phyloP scores from a whole-genome alignment of 2,113 vertebrate species.

The Brienomyrus longianalis region DNA sequence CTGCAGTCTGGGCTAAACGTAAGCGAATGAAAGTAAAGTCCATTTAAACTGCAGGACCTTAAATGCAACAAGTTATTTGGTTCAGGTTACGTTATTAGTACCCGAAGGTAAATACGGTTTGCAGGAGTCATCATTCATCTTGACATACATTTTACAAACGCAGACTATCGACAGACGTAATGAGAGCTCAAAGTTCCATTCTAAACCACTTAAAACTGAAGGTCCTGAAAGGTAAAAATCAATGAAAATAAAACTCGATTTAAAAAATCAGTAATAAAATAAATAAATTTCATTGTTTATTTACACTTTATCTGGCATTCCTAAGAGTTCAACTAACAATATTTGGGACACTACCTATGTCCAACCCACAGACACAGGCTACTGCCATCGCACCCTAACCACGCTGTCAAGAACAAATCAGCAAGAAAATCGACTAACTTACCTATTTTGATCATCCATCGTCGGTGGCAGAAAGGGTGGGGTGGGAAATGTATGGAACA shows the following conservation, averaged over 20 bases:
- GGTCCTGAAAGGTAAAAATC: not conserved
- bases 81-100: not conserved
- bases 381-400: not conserved
- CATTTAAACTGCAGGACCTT: not conserved
- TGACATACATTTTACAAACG: not conserved
- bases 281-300: not conserved
- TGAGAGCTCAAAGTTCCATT: not conserved
- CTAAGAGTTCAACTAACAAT: not conserved
- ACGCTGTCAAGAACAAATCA: not conserved
- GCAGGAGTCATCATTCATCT: not conserved
- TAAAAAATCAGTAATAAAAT: not conserved
- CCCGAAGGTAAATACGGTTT: not conserved
- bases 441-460: not conserved
- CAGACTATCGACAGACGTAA: not conserved
- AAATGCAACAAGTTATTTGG: not conserved
- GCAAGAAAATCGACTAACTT: not conserved
- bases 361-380: not conserved
- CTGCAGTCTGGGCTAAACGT: not conserved
- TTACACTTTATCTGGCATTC: not conserved
- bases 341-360: not conserved
- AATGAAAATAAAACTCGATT: not conserved
- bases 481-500: not conserved
- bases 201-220: not conserved
- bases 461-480: not conserved
- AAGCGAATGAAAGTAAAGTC: not conserved